Conservation (phyloP, 2,113 vertebrate genomes). For the Halcyon malimbica region DNA sequence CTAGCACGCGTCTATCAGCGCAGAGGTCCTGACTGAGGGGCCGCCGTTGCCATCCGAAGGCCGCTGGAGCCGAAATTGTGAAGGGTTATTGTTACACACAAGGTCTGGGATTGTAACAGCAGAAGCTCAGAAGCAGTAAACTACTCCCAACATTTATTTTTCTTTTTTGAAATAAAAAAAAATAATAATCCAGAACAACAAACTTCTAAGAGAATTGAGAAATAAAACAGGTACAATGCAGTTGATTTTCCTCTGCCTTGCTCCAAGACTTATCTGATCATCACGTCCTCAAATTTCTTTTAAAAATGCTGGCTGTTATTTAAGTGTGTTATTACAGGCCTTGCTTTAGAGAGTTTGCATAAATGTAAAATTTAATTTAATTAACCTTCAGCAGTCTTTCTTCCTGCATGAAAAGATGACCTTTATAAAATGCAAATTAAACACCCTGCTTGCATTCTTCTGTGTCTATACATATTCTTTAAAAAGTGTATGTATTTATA, state of each 20-base stretch:
- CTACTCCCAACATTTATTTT: rapidly evolving
- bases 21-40: neutral
- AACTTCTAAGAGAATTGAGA: neutral
- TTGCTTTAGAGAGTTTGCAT: conserved; percentile 39
- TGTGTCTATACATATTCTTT: neutral
- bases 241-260: neutral
- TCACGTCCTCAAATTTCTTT: neutral
- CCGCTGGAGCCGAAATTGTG: neutral
- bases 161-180: neutral
- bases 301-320: conserved; percentile 24
- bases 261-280: neutral
- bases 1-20: neutral
- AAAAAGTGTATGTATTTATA: neutral
- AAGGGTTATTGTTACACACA: neutral
- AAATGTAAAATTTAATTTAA: conserved; percentile 51
- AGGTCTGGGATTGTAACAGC: neutral
- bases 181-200: neutral
- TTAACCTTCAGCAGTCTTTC: conserved; percentile 44
- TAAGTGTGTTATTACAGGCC: conserved; percentile 26
- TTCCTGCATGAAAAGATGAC: conserved; percentile 44
- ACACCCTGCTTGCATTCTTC: conserved; percentile 1
- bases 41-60: neutral
- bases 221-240: neutral
- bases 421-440: conserved; percentile 58
- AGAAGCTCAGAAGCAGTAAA: neutral